Evolutionary conservation across 2,888 invertebrate genomes (phyloP), one percentile per base, ranked within the genome.

Genomic region (Seira musarum): DNA sequence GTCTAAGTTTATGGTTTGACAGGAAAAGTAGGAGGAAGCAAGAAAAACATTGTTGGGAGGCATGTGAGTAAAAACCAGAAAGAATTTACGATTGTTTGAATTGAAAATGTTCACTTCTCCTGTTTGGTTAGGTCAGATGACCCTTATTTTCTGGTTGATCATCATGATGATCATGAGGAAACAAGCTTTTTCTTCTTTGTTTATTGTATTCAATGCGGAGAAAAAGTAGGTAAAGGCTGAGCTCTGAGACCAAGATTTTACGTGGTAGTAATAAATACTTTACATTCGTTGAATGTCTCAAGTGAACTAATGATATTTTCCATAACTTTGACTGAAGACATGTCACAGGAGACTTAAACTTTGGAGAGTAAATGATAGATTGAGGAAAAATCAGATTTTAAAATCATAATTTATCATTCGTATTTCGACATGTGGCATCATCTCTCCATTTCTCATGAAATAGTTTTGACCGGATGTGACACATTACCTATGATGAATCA

Each of bases 191-290:
- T n/a, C n/a, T 60, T 60, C 22, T 19, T 60, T 60, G 60, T 60
- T 19, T 5, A 60, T 8, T 60, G 19, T 22, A n/a, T 60, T 3
- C 49, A 49, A 13, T 49, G 2, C 49, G 15, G 15, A 60, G n/a
- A 22, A 60, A 60, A 60, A 60, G 60, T 60, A 21, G 60, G 60
- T 60, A 60, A 60, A 60, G 60, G 19, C 60, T 21, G n/a, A 60
- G 60, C 13, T 53, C 15, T 60, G 22, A 21, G 21, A n/a, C n/a
- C n/a, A n/a, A n/a, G 22, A 60, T 21, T 60, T 49, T 8, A 3
- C 15, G 49, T 40, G 13, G 5, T 40, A 13, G 13, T 15, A 49
- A n/a, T n/a, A n/a, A 13, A 49, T 60, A 60, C 21, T 21, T 19
- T 22, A 60, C 21, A 60, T 21, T 49, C 49, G 30, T 30, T 2